phyloP scores from a whole-genome alignment of 2,888 invertebrate species.

The Aphodius granarius region DNA sequence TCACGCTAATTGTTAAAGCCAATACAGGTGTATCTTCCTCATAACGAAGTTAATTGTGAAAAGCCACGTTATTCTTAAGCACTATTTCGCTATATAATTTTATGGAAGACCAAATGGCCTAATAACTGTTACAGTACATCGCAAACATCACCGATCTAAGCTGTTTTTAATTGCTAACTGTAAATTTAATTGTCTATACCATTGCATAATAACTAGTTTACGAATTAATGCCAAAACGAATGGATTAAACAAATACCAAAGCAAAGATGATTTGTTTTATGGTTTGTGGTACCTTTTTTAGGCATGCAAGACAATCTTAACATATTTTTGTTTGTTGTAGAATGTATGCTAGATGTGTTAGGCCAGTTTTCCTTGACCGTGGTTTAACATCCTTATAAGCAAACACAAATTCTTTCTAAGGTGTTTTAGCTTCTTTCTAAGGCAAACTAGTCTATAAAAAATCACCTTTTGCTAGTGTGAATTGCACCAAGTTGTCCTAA shows the following conservation, averaged over 20 bases:
- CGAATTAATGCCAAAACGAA: background rate
- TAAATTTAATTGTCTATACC: background rate
- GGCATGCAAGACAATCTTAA: background rate
- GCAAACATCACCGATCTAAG: background rate
- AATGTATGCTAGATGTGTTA: background rate
- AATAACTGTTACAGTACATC: background rate
- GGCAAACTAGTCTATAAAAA: background rate
- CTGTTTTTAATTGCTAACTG: background rate
- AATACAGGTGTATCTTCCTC: background rate
- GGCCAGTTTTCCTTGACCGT: background rate
- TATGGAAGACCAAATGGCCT: background rate
- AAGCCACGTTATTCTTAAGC: background rate
- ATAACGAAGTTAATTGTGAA: background rate
- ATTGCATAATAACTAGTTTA: background rate
- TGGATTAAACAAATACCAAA: background rate
- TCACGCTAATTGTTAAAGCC: background rate
- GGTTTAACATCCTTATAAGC: background rate
- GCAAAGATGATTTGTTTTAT: background rate
- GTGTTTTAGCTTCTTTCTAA: background rate
- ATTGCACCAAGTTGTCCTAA: background rate
- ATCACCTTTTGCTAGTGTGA: background rate
- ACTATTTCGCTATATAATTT: background rate
- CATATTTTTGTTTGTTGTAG: background rate
- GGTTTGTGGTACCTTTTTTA: no score
- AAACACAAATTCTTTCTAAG: background rate